Base-by-base conservation (phyloP, 2,113 vertebrate species). In the Jacana jacana region DNA sequence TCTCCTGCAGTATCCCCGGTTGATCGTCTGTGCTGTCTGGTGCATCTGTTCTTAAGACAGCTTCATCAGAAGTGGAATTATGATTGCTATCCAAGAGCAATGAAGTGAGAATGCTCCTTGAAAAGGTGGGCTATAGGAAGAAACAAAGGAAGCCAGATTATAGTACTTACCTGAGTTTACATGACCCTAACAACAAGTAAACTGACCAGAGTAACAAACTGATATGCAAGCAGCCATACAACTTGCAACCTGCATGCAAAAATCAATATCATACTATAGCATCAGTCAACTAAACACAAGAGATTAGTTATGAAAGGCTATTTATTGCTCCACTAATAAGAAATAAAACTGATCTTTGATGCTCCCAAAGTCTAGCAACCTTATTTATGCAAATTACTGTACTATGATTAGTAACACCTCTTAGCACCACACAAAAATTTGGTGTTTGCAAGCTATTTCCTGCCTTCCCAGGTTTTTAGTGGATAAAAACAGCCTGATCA, bases 1-100 rank as follows among this genome's bases (percentile, higher is more conserved):
- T 96, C 60, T 97, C 97, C 75, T 97, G 97, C 75, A 95, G 93
- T 11, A 95, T 33, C 55, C 94, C 87, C 70, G 97, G 98, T 2
- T 98, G 98, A 81, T 98, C 98, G 46, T 97, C 98, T n/a, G 98
- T 98, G 93, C 98, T 98, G 69, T 98, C 98, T 1, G 98, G 98
- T 14, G 98, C 98, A 93, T 98, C 98, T 31, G 98, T 97, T 80
- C 98, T 97, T 15, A 94, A 31, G 17, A 83, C 63, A 7, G 96
- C 72, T 81, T 98, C 98, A 28, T 97, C 97, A 17, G 97, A 90
- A 33, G 90, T 76, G 60, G 96, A 93, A 58, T 51, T 98, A 86
- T 97, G 96, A 73, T 39, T 98, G 73, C 70, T 96, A 49, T 98
- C 98, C 75, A 98, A 92, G 31, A 98, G 96, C 93, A 98, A 37